These are phyloP conservation scores for Corythaixoides concolor DNA, from an alignment of 2,113 vertebrate genomes.

Conservation along the genomic window DNA sequence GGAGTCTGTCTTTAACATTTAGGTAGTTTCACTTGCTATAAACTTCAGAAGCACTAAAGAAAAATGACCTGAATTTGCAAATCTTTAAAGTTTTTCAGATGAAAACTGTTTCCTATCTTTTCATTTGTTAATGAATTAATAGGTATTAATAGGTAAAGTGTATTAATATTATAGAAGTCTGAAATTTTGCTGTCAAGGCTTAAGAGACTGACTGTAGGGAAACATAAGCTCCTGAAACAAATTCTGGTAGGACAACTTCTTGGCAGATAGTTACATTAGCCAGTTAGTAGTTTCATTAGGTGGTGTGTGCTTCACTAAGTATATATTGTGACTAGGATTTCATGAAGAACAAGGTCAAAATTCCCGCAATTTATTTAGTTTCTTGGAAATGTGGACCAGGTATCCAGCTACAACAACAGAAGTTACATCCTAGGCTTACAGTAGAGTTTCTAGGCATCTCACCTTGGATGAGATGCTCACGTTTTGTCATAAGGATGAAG, in stretches of 20 bases:
- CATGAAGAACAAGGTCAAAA: background rate
- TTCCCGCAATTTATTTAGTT: background rate
- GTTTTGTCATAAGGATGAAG: background rate
- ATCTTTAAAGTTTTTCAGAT: background rate
- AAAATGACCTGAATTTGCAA: background rate
- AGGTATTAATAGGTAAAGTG: too few species aligned
- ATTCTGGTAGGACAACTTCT: background rate
- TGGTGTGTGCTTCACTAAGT: background rate
- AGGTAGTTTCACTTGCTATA: background rate
- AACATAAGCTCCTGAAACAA: background rate
- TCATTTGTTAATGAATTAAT: background rate
- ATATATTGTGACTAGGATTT: background rate
- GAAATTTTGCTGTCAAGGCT: background rate
- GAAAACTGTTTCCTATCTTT: background rate
- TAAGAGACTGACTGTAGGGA: background rate
- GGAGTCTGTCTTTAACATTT: background rate
- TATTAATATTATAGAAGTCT: background rate
- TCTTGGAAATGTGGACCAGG: background rate
- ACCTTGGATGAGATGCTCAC: background rate
- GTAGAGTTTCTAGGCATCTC: background rate
- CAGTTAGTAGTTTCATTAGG: background rate
- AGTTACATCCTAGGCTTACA: background rate
- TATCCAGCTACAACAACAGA: background rate
- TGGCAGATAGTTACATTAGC: background rate
- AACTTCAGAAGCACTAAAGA: background rate